Base-by-base conservation (phyloP, 2,797 vertebrate genomes). In the Luscinia megarhynchos region DNA sequence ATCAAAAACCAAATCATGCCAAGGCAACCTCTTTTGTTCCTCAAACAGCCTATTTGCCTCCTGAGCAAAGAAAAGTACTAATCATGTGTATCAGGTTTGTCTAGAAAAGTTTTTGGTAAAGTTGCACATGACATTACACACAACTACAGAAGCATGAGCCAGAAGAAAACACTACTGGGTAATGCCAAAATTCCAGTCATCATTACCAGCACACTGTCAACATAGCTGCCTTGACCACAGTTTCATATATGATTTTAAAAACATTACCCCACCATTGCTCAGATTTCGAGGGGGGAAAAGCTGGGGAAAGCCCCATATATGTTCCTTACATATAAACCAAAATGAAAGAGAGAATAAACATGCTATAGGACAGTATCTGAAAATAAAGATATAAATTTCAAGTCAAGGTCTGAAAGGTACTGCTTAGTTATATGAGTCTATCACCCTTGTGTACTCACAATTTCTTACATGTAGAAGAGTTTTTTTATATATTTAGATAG, bases 291-390 rank as follows among this genome's bases (percentile, higher is more conserved):
- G 32, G 9, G 9, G 16, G 20, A 15, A 2, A 45, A 67, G 32
- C 2, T 17, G 6, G 12, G 22, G 19, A 2, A 16, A 38, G 29
- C 0, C 8, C 4, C 3, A 1, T 16, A 12, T 15, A 40, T 11
- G 1, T 61, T 84, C 77, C n/a, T 74, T 41, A 57, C 4, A 26
- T 48, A 78, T 23, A 51, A 18, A 32, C 2, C 15, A 64, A 76
- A 83, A 53, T 41, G 4, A 24, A 85, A 53, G 15, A 75, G 57
- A 51, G 2, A 45, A 15, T 59, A 79, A 54, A 4, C 12, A 53
- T 43, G 41, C 5, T 55, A 55, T 21, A 61, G 12, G 15, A 57
- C 7, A 69, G 19, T 29, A 68, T 30, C 22, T 51, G 41, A 68
- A 79, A 94, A 59, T 4, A 48, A n/a, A 92, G 24, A 45, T 29